phyloP scores from a whole-genome alignment of 1,140 invertebrate genomes.

The Ceratosolen solmsi region DNA sequence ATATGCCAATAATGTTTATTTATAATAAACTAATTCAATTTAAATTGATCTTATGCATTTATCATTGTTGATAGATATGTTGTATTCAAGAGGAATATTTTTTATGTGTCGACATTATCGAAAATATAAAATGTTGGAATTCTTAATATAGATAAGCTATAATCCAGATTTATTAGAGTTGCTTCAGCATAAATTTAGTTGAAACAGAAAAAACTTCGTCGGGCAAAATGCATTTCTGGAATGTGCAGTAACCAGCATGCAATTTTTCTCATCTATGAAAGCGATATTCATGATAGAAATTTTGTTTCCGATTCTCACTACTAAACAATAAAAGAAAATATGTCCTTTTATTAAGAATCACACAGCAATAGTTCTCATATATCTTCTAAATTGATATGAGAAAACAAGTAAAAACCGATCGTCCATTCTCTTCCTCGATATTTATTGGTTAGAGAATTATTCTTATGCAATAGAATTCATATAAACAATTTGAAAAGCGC shows the following conservation, averaged over 20 bases:
- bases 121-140: constrained; percentile 1
- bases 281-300: constrained; percentile 37
- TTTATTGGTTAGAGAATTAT: constrained; percentile 20
- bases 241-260: constrained; percentile 1
- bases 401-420: neutral
- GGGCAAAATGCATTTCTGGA: neutral
- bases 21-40: no score
- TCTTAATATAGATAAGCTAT: constrained; percentile 26
- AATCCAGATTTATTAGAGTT: constrained; percentile 43
- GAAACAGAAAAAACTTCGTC: constrained; percentile 23
- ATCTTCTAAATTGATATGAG: constrained; percentile 17
- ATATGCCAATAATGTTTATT: no score
- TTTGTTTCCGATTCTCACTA: constrained; percentile 11
- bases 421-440: neutral
- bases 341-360: constrained; percentile 32
- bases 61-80: no score
- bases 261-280: neutral
- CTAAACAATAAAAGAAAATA: neutral
- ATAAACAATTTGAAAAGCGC: constrained; percentile 15
- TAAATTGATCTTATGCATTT: no score
- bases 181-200: constrained; percentile 12
- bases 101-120: neutral
- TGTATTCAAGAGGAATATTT: neutral
- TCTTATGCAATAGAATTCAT: neutral
- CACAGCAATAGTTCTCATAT: constrained; percentile 27